Percentiles rank a stretch among this genome's conserved stretches.
phyloP scores from a whole-genome alignment of 2,888 invertebrate genomes.

The Nineta flava region DNA sequence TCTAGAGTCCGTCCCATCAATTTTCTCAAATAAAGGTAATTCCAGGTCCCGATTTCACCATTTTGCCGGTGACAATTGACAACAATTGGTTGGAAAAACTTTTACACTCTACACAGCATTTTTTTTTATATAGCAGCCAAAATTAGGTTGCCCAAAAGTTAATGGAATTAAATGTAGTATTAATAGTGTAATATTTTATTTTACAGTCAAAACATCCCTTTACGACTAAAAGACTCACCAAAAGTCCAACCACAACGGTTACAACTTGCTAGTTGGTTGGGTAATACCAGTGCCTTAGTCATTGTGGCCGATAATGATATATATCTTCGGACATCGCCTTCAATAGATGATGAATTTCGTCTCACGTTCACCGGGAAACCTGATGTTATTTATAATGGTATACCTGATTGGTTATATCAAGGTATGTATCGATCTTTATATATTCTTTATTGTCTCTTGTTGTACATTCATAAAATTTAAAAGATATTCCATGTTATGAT shows the following conservation, averaged over 20 bases:
- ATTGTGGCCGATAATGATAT: conserved; percentile 82
- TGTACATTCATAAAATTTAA: background rate
- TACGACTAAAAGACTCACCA: conserved; percentile 60
- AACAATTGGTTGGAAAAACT: too few species aligned
- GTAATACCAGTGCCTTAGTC: conserved; percentile 57
- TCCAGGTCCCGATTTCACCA: too few species aligned
- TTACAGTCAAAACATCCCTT: conserved; percentile 66
- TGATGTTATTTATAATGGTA: conserved; percentile 78
- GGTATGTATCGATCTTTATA: conserved; percentile 32
- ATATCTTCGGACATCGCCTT: conserved; percentile 60
- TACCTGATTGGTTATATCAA: conserved; percentile 95
- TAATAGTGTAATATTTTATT: conserved; percentile 2
- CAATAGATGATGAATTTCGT: conserved; percentile 47
- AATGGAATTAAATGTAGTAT: too few species aligned
- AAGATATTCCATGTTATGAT: background rate
- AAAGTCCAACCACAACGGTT: conserved; percentile 53
- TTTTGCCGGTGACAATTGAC: too few species aligned
- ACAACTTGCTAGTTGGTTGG: conserved; percentile 74
- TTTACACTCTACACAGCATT: too few species aligned
- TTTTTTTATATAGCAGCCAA: too few species aligned
- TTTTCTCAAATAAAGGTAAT: too few species aligned
- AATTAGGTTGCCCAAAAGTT: too few species aligned
- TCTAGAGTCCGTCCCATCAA: too few species aligned
- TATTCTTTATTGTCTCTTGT: background rate
- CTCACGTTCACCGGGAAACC: conserved; percentile 62